Evolutionary conservation across 2,888 invertebrate species (phyloP).

Genomic region (Cheilosia grossa): DNA sequence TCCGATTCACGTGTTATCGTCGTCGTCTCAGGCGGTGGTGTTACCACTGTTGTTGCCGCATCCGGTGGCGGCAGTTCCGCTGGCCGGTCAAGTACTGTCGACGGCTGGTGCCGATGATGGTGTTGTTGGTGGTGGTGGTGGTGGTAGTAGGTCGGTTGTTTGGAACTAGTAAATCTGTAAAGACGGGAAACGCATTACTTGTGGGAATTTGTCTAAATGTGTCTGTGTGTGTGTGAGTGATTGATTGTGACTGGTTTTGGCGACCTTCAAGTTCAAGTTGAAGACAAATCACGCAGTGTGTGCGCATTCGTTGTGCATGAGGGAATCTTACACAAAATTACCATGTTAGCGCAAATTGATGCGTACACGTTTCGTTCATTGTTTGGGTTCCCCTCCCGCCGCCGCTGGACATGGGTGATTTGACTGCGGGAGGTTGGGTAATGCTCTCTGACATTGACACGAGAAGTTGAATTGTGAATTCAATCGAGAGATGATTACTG

Average conservation of each 20-base stretch:
- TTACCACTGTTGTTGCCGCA: constrained; percentile 48
- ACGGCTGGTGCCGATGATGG: constrained; percentile 65
- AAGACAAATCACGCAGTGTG: constrained; percentile 55
- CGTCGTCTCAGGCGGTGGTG: constrained; percentile 67
- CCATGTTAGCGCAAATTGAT: constrained; percentile 57
- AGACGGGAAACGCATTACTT: constrained; percentile 26
- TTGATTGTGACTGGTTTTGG: background rate
- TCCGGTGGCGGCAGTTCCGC: constrained; percentile 61
- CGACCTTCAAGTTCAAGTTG: constrained; percentile 69
- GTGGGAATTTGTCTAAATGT: constrained; percentile 28
- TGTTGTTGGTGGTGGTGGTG: constrained; percentile 75
- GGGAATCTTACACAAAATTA: constrained; percentile 29
- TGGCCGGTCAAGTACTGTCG: constrained; percentile 74
- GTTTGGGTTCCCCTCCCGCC: constrained; percentile 19
- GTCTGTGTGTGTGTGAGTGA: background rate
- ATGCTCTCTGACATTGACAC: constrained; percentile 62
- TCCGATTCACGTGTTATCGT: constrained; percentile 79
- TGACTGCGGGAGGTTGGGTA: constrained; percentile 33
- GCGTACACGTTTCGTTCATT: constrained; percentile 25
- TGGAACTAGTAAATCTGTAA: constrained; percentile 61
- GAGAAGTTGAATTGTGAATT: constrained; percentile 35
- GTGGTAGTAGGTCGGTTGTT: constrained; percentile 77
- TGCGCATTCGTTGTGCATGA: constrained; percentile 49
- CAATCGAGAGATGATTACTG: constrained; percentile 27
- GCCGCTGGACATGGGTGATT: constrained; percentile 54